These are phyloP conservation scores for Acanthochromis polyacanthus DNA, from an alignment of 2,113 vertebrate species.

Conservation along the genomic window DNA sequence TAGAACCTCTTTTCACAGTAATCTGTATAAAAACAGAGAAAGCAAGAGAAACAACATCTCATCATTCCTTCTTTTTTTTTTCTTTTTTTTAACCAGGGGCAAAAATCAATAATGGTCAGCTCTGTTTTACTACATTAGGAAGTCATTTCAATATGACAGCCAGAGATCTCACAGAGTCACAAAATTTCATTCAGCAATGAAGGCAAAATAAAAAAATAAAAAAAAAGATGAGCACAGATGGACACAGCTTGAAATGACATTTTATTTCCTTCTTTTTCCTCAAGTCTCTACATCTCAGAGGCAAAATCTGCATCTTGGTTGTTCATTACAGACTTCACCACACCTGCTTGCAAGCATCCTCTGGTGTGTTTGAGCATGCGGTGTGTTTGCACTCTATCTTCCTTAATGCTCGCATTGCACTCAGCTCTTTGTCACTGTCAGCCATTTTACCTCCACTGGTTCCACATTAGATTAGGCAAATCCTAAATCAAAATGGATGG, in stretches of 20 bases:
- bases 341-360: slow-evolving; percentile 63
- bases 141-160: slow-evolving; percentile 51
- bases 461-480: slow-evolving; percentile 79
- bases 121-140: slow-evolving; percentile 52
- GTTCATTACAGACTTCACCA: slow-evolving; percentile 67
- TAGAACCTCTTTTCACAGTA: background rate
- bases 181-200: slow-evolving; percentile 35
- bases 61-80: slow-evolving; percentile 6
- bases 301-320: slow-evolving; percentile 60
- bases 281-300: slow-evolving; percentile 46
- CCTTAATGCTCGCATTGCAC: slow-evolving; percentile 63
- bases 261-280: slow-evolving; percentile 52
- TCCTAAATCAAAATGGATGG: slow-evolving; percentile 81
- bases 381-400: slow-evolving; percentile 63
- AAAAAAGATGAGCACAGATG: slow-evolving; percentile 61
- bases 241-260: slow-evolving; percentile 66
- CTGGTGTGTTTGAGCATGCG: slow-evolving; percentile 51
- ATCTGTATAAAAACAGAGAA: slow-evolving; percentile 7
- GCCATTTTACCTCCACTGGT: slow-evolving; percentile 77
- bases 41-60: background rate
- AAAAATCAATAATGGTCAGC: slow-evolving; percentile 48
- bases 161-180: slow-evolving; percentile 30
- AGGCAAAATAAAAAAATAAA: slow-evolving; percentile 13
- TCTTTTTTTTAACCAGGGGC: slow-evolving; percentile 18
- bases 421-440: slow-evolving; percentile 79